Base-by-base conservation (phyloP, 2,797 vertebrate genomes). In the Tarsius wallacei region DNA sequence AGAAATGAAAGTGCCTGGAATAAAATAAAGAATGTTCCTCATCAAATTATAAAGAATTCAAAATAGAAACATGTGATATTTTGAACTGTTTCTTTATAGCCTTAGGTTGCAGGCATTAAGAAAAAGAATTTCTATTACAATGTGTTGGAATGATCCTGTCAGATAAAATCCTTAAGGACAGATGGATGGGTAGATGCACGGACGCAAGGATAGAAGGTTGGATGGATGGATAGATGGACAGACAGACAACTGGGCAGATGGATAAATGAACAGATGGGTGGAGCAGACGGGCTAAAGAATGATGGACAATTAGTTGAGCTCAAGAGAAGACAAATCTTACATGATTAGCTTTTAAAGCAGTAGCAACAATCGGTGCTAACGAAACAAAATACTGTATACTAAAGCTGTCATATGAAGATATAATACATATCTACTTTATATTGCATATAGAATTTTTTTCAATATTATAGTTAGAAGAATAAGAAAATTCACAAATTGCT, bases 271-370 rank as follows among this genome's bases (percentile, higher is more conserved):
- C 7, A 63, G 31, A 59, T 12, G 19, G 24, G 12, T 5, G 12
- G 16, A 3, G 42, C 5, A 76, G 6, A 24, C 2, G 33, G 12
- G 55, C 64, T 70, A 61, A 90, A 96, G 24, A 8, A 63, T 13
- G 26, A 95, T 0, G 89, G 36, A 70, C 3, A 49, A 36, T 1
- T 74, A 11, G 33, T n/a, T 19, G 77, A 42, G 26, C 61, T 93
- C 36, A n/a, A 91, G 16, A n/a, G 82, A 87, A 85, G 42, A n/a
- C 2, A 83, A 77, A 84, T 89, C 70, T 84, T 93, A 21, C 2
- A 6, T n/a, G 22, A 78, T 84, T 82, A 93, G 14, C 36, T 74
- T 9, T 81, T 70, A 94, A 47, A 73, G 22, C n/a, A 87, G 22
- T n/a, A 61, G 26, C 66, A 76, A 87, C 2, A 51, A 74, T 1